Percentiles rank a stretch among this genome's conserved stretches.
Conservation (phyloP, 2,888 invertebrate species). For the Shargacucullia verbasci region DNA sequence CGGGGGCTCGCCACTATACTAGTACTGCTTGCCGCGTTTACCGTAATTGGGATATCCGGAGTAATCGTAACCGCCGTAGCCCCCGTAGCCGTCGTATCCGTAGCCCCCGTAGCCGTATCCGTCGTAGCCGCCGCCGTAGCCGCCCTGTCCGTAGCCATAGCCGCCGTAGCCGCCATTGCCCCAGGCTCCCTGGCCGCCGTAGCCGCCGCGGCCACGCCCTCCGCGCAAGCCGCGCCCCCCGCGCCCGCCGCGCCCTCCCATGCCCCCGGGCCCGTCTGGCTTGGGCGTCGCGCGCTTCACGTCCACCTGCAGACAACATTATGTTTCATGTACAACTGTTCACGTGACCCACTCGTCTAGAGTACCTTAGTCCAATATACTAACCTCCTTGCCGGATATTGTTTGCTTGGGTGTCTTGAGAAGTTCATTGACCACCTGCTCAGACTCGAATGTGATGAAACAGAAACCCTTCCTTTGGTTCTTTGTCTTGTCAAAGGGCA, state of each 20-base stretch:
- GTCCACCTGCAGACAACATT: constrained; percentile 91
- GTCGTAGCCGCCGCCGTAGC: constrained; percentile 92
- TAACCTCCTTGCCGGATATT: constrained; percentile 97
- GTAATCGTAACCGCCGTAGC: constrained; percentile 94
- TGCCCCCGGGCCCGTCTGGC: constrained; percentile 93
- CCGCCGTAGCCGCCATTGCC: constrained; percentile 91
- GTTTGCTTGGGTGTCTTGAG: constrained; percentile 97
- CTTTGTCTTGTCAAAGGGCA: constrained; percentile 99
- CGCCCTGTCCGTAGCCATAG: constrained; percentile 92
- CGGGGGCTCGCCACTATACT: constrained; percentile 75
- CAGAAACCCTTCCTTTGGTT: constrained; percentile 99
- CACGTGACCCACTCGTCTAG: not conserved
- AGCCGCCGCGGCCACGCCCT: constrained; percentile 92
- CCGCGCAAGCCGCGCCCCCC: constrained; percentile 92
- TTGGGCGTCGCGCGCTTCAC: constrained; percentile 98
- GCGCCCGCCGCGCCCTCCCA: constrained; percentile 90
- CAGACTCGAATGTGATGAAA: constrained; percentile 99
- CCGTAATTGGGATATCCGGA: constrained; percentile 95
- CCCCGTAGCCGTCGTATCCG: constrained; percentile 93
- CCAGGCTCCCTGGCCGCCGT: constrained; percentile 91
- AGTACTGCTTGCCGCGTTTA: constrained; percentile 90
- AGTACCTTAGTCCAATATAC: constrained; percentile 45
- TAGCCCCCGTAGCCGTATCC: constrained; percentile 93
- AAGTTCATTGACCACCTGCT: constrained; percentile 97
- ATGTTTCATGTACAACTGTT: not conserved